Percentiles rank a stretch among this genome's conserved stretches.
Evolutionary conservation across 2,888 invertebrate genomes (phyloP).

Genomic region (Aromia moschata): DNA sequence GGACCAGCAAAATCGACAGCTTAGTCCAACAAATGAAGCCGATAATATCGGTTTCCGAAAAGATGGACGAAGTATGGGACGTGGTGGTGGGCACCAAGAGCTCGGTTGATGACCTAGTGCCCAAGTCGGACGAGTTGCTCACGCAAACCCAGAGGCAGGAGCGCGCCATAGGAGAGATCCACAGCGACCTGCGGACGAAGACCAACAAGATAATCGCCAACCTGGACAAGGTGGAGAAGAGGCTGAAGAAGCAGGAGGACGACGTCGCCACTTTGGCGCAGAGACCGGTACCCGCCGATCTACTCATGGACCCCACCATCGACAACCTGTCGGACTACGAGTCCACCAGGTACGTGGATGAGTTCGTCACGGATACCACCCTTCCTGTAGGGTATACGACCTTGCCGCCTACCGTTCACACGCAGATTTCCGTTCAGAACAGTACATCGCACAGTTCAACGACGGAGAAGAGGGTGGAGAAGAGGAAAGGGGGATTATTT

Average conservation of each 20-base stretch:
- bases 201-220: constrained; percentile 89
- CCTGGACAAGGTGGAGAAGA: constrained; percentile 84
- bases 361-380: constrained; percentile 55
- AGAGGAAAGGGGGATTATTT: constrained; percentile 86
- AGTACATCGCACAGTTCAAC: constrained; percentile 45
- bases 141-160: constrained; percentile 89
- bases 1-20: constrained; percentile 80
- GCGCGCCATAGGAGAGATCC: constrained; percentile 86
- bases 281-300: constrained; percentile 78
- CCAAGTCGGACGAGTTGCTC: constrained; percentile 85
- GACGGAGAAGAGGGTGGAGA: constrained; percentile 63
- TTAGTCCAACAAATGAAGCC: constrained; percentile 85
- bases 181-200: constrained; percentile 81
- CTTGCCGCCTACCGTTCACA: constrained; percentile 60
- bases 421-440: constrained; percentile 36
- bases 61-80: constrained; percentile 93
- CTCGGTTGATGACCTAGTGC: constrained; percentile 84
- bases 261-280: constrained; percentile 82
- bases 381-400: constrained; percentile 57
- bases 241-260: constrained; percentile 85
- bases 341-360: constrained; percentile 70
- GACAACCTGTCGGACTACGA: constrained; percentile 83
- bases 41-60: constrained; percentile 85
- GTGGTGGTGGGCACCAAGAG: constrained; percentile 89
- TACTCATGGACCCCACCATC: constrained; percentile 79